Base-by-base conservation (phyloP, 2,113 vertebrate genomes). In the Brachyhypopomus gauderio region DNA sequence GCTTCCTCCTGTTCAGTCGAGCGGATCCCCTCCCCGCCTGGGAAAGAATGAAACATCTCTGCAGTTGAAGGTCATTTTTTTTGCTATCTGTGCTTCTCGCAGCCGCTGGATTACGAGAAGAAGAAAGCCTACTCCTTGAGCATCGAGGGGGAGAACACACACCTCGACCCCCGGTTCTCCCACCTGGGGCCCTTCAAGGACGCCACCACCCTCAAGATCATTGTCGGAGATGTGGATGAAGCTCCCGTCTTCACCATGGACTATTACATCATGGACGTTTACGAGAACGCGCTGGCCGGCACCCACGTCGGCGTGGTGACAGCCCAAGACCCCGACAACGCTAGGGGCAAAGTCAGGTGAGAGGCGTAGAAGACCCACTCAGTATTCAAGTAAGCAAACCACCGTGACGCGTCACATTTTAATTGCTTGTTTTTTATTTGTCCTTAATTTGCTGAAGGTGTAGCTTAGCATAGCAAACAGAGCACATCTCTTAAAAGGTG, bases 71-170 rank as follows among this genome's bases (percentile, higher is more conserved):
- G 64, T 5, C 38, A 7, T 17, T 66, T 70, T 66, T 70, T 9
- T 38, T 41, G 25, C 55, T 59, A 17, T 23, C 3, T 63, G 27
- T 88, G 83, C 55, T 76, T 52, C 79, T 85, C 72, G 84, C 92
- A 99, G 98, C 95, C 95, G 1, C 92, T 99, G 85, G 97, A 99
- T 90, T 98, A 97, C 59, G 98, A 99, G 90, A 96, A 96, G 81
- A 98, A 97, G 94, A 98, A 96, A 87, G 94, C 94, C 0, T 98
- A 99, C 79, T 96, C 94, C 0, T 94, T 99, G 67, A 96, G 95
- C 88, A 98, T 99, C 20, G 97, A 98, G 91, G 97, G 96, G 55
- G 92, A 91, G n/a, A 99, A 99, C 58, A 96, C 96, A 22, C 96
- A 98, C 14, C 85, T 96, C 83, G 98, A 99, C 85, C 95, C 96